phyloP scores from a whole-genome alignment of 1,140 invertebrate genomes.

The Drosophila nigromelanica region DNA sequence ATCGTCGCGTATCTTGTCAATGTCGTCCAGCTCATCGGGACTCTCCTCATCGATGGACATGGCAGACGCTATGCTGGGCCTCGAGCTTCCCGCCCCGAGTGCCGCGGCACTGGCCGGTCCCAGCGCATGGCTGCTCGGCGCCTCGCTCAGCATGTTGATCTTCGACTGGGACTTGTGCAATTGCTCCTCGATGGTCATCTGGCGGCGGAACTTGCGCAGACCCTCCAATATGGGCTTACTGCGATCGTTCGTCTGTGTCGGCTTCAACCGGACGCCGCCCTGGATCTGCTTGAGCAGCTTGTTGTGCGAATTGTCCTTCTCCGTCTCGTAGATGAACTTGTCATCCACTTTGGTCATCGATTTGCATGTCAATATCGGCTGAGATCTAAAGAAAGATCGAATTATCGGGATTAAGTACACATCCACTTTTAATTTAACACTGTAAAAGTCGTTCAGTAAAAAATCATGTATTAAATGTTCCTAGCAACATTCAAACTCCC shows the following conservation, averaged over 20 bases:
- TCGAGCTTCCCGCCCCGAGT: constrained; percentile 84
- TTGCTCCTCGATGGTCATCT: constrained; percentile 95
- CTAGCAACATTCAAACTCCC: too few relatives aligned
- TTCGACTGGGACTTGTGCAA: constrained; percentile 91
- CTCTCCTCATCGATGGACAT: constrained; percentile 85
- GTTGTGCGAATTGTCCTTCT: constrained; percentile 92
- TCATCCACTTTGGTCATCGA: constrained; percentile 88
- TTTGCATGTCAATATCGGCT: constrained; percentile 86
- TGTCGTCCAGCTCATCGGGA: constrained; percentile 93
- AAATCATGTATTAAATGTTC: too few relatives aligned
- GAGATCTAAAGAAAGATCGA: constrained; percentile 83
- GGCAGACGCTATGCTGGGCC: constrained; percentile 68
- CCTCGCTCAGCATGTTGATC: constrained; percentile 83
- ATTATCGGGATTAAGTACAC: too few relatives aligned
- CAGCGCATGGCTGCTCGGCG: constrained; percentile 84
- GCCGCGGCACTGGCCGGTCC: constrained; percentile 49
- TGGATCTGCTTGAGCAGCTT: constrained; percentile 93
- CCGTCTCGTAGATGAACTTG: constrained; percentile 95
- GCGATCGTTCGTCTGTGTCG: constrained; percentile 92
- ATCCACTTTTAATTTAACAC: too few relatives aligned
- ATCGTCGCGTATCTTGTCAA: constrained; percentile 95
- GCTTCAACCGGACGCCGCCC: constrained; percentile 90
- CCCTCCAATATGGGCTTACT: constrained; percentile 93
- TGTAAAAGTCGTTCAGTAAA: too few relatives aligned
- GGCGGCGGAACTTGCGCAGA: constrained; percentile 92